phyloP scores from a whole-genome alignment of 37 sponge, comb jelly and placozoan genomes.

The Beroe forskalii region DNA sequence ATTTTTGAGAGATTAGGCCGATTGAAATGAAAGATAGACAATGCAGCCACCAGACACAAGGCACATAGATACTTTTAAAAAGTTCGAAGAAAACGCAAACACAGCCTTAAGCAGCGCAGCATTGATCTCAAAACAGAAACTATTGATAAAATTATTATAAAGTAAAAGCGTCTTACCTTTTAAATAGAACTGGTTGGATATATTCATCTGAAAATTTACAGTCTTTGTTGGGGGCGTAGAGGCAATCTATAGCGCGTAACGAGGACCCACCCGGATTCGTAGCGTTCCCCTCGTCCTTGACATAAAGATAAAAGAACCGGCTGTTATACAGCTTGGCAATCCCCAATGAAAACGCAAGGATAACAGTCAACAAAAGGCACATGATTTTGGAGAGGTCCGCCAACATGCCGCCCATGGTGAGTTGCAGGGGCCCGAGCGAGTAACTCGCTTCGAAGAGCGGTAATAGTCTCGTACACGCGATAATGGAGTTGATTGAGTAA shows the following conservation, averaged over 20 bases:
- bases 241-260: neutral
- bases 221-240: neutral
- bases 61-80: no score
- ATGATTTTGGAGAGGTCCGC: constrained; percentile 64
- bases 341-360: constrained; percentile 56
- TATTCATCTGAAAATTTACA: neutral
- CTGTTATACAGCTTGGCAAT: constrained; percentile 65
- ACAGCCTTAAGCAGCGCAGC: no score
- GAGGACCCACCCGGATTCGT: neutral
- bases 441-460: constrained; percentile 61
- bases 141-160: no score
- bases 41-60: no score
- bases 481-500: constrained; percentile 62
- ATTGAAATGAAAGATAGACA: no score
- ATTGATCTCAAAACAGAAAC: no score
- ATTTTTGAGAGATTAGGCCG: no score
- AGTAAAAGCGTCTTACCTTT: neutral
- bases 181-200: neutral
- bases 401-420: constrained; percentile 65
- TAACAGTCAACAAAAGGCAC: constrained; percentile 34
- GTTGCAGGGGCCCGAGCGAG: constrained; percentile 52
- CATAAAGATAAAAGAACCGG: constrained; percentile 44
- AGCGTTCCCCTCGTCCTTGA: neutral
- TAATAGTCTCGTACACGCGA: constrained; percentile 57
- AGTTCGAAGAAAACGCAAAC: no score